Base-by-base conservation (phyloP, 2,797 vertebrate genomes). In the Scolopax bukidnonensis region DNA sequence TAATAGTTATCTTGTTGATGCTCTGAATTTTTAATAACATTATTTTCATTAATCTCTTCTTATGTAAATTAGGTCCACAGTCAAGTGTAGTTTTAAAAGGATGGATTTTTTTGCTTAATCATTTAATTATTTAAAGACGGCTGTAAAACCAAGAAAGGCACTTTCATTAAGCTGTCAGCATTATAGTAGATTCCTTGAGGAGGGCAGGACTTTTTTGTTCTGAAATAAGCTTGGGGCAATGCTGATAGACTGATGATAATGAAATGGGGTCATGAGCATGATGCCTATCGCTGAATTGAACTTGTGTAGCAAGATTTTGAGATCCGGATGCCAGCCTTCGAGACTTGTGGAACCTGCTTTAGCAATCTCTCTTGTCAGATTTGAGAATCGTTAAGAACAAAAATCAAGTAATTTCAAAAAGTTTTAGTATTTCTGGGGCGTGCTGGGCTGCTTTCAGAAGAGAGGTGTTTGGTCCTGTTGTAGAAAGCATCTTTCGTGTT, bases 11-110 rank as follows among this genome's bases (percentile, higher is more conserved):
- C 96, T 96, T 97, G 97, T 96, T 97, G 97, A 97, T 97, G 95
- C 96, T 96, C 95, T 97, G 96, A 97, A 97, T 97, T 97, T 97
- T 97, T 97, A 97, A 97, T 97, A 96, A 96, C 89, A 96, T 96
- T 97, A 95, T 97, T 97, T 97, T 97, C 96, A 97, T 97, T 96
- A 97, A 95, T 96, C 92, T 96, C 96, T 96, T 97, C 91, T 95
- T 95, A 97, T 97, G 97, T 93, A 97, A 97, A 97, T 97, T 65
- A 96, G 84, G 63, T 96, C 91, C 94, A 96, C 95, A 96, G 95
- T 97, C 97, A 97, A 97, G 83, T 89, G 95, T 89, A 96, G 94
- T 95, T 96, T 96, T 97, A 95, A 94, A 97, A 97, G 96, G 96
- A 95, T 92, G 87, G 88, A 89, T 95, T 96, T 95, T 94, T 96